Evolutionary conservation across 2,888 invertebrate species (phyloP).

Genomic region (Drosophila emarginata): DNA sequence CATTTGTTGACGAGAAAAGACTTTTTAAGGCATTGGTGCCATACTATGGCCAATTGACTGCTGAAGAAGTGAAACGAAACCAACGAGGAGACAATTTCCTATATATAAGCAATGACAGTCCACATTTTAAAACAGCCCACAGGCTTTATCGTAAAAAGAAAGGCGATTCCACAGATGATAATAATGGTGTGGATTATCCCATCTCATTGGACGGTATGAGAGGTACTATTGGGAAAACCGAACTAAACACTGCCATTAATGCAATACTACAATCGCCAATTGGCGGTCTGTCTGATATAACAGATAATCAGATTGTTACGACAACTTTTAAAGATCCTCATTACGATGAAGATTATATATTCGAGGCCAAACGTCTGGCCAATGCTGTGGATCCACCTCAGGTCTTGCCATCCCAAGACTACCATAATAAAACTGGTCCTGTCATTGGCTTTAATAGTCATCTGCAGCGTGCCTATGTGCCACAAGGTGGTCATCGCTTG

Average conservation of each 20-base stretch:
- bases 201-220: constrained; percentile 91
- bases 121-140: constrained; percentile 87
- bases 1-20: constrained; percentile 97
- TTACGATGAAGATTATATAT: constrained; percentile 38
- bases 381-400: constrained; percentile 36
- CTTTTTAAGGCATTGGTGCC: constrained; percentile 92
- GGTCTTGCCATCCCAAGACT: constrained; percentile 26
- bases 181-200: constrained; percentile 83
- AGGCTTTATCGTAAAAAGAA: constrained; percentile 86
- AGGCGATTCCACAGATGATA: constrained; percentile 78
- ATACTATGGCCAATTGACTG: constrained; percentile 90
- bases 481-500: constrained; percentile 35
- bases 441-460: constrained; percentile 40
- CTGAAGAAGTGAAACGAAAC: constrained; percentile 94
- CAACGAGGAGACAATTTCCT: constrained; percentile 94
- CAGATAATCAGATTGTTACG: constrained; percentile 27
- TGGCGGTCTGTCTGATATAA: constrained; percentile 30
- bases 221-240: constrained; percentile 89
- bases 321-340: constrained; percentile 35
- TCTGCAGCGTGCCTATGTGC: constrained; percentile 24
- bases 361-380: constrained; percentile 30
- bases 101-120: constrained; percentile 90
- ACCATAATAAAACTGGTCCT: constrained; percentile 30
- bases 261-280: constrained; percentile 80
- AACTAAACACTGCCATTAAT: constrained; percentile 86